Evolutionary conservation across 2,888 invertebrate genomes (phyloP).

Genomic region (Pogonocherus hispidulus): DNA sequence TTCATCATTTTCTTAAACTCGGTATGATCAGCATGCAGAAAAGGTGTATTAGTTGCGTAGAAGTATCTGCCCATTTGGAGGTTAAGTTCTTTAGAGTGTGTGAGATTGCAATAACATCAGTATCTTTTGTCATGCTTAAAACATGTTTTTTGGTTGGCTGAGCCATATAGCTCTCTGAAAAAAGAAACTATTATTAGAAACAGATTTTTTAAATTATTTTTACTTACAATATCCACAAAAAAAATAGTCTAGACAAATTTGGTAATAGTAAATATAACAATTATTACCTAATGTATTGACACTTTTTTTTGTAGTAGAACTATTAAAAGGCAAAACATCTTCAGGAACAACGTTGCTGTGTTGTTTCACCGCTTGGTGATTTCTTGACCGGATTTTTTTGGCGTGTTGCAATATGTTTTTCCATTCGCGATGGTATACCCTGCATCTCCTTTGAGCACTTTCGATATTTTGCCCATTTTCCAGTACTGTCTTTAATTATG

Average conservation of each 20-base stretch:
- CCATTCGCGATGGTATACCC: slow-evolving; percentile 21
- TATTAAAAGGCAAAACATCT: no score
- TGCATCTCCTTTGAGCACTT: slow-evolving; percentile 26
- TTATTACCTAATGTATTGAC: no score
- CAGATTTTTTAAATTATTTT: no score
- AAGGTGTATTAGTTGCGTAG: not conserved
- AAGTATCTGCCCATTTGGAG: not conserved
- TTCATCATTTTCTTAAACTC: not conserved
- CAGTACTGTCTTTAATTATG: slow-evolving; percentile 26
- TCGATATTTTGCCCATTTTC: slow-evolving; percentile 24
- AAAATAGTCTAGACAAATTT: no score
- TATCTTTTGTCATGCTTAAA: slow-evolving; percentile 18
- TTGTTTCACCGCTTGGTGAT: no score
- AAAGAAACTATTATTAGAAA: no score
- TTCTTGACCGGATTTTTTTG: no score
- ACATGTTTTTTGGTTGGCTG: slow-evolving; percentile 17
- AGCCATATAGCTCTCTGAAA: slow-evolving; percentile 14
- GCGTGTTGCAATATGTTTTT: slow-evolving; percentile 19
- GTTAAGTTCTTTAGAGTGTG: not conserved
- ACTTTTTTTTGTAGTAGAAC: no score
- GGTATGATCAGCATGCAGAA: not conserved
- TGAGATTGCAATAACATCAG: not conserved
- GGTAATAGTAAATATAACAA: no score
- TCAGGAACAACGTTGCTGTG: no score
- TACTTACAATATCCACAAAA: no score